Conservation (phyloP, 1,140 invertebrate species). For the Drosophila ohnishii region DNA sequence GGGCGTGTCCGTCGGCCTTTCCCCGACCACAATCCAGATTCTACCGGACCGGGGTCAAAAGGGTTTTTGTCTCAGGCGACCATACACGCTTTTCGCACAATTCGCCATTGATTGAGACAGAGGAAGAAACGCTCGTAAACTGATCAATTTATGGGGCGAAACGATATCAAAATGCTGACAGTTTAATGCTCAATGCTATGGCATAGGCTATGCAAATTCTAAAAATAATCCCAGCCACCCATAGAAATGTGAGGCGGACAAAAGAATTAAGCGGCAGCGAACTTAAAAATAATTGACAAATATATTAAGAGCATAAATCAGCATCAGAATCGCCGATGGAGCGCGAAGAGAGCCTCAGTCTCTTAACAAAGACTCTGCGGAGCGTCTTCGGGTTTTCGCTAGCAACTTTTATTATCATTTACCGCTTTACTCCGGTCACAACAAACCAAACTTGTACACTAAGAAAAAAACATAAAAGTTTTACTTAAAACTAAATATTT, state of each 20-base stretch:
- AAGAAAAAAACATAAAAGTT: too few species aligned
- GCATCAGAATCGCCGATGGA: slow-evolving; percentile 71
- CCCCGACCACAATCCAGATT: slow-evolving; percentile 44
- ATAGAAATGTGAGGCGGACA: slow-evolving; percentile 44
- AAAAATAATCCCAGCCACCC: slow-evolving; percentile 60
- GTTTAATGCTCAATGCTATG: slow-evolving; percentile 50
- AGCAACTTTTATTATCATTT: slow-evolving; percentile 77
- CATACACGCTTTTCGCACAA: slow-evolving; percentile 51
- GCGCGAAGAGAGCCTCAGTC: slow-evolving; percentile 61
- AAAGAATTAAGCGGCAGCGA: slow-evolving; percentile 64
- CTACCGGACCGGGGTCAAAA: slow-evolving; percentile 58
- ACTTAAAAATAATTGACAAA: slow-evolving; percentile 79
- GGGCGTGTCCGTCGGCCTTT: slow-evolving; percentile 71
- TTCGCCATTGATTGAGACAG: slow-evolving; percentile 33
- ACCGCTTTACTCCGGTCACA: slow-evolving; percentile 60
- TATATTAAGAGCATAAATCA: slow-evolving; percentile 81
- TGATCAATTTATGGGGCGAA: slow-evolving; percentile 57
- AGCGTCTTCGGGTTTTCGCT: slow-evolving; percentile 10
- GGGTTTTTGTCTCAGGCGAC: slow-evolving; percentile 29
- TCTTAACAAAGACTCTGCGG: slow-evolving; percentile 36
- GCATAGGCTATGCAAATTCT: slow-evolving; percentile 35
- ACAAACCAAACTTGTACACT: slow-evolving; percentile 27
- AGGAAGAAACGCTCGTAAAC: slow-evolving; percentile 53
- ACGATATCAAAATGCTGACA: slow-evolving; percentile 73
- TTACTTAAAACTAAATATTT: too few species aligned